Conservation (phyloP, 2,888 invertebrate species). For the Plemyria rubiginata region DNA sequence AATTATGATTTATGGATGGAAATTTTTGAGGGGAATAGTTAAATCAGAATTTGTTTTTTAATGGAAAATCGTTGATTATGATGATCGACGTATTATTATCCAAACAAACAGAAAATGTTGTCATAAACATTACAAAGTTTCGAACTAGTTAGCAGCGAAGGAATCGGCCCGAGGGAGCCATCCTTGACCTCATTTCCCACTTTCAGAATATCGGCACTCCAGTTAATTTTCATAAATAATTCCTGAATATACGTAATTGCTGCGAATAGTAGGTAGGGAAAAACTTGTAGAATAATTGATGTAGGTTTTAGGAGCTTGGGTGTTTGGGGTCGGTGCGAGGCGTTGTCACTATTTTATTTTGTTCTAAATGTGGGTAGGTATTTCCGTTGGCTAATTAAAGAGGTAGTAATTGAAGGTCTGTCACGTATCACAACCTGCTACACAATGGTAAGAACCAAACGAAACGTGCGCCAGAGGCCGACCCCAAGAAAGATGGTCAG, state of each 20-base stretch:
- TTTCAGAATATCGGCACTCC: slow-evolving; percentile 47
- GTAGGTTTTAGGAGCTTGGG: slow-evolving; percentile 1
- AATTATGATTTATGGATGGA: too few species aligned
- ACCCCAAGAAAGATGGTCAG: too few species aligned
- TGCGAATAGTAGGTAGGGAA: slow-evolving; percentile 16
- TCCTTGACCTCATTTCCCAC: slow-evolving; percentile 70
- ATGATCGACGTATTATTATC: slow-evolving; percentile 1
- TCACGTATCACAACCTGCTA: too few species aligned
- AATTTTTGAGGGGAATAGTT: too few species aligned
- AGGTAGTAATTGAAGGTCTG: too few species aligned
- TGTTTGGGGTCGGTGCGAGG: neutral
- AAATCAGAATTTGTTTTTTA: too few species aligned
- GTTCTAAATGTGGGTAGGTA: too few species aligned
- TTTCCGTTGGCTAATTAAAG: too few species aligned
- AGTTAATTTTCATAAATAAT: slow-evolving; percentile 46
- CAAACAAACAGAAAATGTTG: slow-evolving; percentile 16
- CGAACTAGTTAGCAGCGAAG: slow-evolving; percentile 41
- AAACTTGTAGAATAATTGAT: slow-evolving; percentile 22
- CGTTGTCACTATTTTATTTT: too few species aligned
- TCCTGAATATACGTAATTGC: slow-evolving; percentile 35
- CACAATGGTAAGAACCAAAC: too few species aligned
- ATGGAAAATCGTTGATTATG: too few species aligned
- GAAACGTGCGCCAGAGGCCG: too few species aligned
- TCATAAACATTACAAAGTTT: slow-evolving; percentile 23
- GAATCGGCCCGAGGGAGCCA: slow-evolving; percentile 47